phyloP scores from a whole-genome alignment of 2,797 vertebrate genomes.

The Anisognathus igniventris region DNA sequence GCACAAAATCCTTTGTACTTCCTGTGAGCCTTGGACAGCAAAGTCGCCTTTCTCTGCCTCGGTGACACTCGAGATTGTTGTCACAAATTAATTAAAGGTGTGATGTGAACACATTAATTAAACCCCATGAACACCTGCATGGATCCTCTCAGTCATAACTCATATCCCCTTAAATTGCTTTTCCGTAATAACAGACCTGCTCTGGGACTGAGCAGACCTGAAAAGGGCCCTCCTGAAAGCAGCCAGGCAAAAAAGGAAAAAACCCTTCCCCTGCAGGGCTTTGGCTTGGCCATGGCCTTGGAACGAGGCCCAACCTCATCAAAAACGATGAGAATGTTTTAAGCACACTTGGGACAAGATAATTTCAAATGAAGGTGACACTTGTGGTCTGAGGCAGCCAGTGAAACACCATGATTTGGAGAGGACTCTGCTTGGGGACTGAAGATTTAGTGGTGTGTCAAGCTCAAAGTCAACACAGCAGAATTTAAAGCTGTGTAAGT shows the following conservation, averaged over 20 bases:
- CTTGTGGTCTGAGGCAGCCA: not conserved
- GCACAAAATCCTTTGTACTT: not conserved
- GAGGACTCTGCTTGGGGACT: constrained; percentile 10
- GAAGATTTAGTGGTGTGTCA: constrained; percentile 36
- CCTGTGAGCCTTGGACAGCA: not conserved
- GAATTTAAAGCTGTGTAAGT: constrained; percentile 18
- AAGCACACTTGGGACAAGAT: not conserved
- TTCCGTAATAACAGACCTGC: not conserved
- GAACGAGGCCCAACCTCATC: not conserved
- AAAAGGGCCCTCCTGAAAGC: not conserved
- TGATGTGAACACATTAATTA: not conserved
- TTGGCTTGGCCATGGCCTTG: not conserved
- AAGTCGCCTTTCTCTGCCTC: not conserved
- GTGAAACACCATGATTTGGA: constrained; percentile 10
- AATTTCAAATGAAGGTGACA: constrained; percentile 47
- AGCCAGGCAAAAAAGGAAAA: not conserved
- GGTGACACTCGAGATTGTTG: not conserved
- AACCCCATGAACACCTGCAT: constrained; percentile 17
- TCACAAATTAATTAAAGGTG: constrained; percentile 45
- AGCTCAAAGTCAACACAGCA: constrained; percentile 44
- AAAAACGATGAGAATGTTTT: not conserved
- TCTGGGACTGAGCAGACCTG: not conserved
- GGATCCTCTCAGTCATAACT: constrained; percentile 26
- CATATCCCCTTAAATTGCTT: constrained; percentile 12
- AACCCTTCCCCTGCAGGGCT: not conserved